phyloP scores from a whole-genome alignment of 1,140 invertebrate species.

The Grapholita molesta region DNA sequence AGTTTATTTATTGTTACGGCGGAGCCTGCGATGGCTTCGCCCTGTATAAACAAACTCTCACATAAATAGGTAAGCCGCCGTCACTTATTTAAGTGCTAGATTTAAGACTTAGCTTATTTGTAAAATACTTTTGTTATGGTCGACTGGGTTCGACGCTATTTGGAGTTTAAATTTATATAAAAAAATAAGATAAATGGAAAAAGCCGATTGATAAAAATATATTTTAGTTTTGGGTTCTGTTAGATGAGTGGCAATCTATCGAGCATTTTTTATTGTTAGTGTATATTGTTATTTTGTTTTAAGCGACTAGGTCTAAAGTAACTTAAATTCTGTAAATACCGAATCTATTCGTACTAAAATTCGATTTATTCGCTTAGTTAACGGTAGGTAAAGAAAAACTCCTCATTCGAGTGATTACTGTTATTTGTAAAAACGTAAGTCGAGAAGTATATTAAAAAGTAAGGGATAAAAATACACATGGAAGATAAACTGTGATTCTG shows the following conservation, averaged over 20 bases:
- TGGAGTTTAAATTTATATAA: constrained; percentile 74
- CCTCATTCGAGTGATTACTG: constrained; percentile 58
- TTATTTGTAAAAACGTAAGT: constrained; percentile 53
- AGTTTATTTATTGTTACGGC: constrained; percentile 58
- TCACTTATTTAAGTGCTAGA: constrained; percentile 63
- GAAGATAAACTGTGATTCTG: constrained; percentile 77
- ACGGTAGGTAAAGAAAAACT: constrained; percentile 64
- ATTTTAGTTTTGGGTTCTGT: constrained; percentile 68
- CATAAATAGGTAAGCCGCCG: constrained; percentile 42
- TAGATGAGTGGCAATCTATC: constrained; percentile 66
- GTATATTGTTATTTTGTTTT: constrained; percentile 78
- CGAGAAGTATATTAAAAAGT: constrained; percentile 41
- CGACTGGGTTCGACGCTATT: constrained; percentile 71
- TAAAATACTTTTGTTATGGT: constrained; percentile 75
- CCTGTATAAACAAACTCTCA: constrained; percentile 40
- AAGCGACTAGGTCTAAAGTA: constrained; percentile 71
- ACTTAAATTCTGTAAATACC: constrained; percentile 72
- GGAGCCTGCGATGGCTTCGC: constrained; percentile 27
- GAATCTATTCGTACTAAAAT: constrained; percentile 65
- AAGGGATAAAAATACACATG: constrained; percentile 59
- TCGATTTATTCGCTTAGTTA: constrained; percentile 64
- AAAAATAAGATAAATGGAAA: constrained; percentile 54
- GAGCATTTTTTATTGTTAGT: constrained; percentile 77
- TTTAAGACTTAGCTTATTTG: constrained; percentile 65
- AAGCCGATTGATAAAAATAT: constrained; percentile 66